phyloP scores from a whole-genome alignment of 1,140 invertebrate species.

The Solenopsis invicta region DNA sequence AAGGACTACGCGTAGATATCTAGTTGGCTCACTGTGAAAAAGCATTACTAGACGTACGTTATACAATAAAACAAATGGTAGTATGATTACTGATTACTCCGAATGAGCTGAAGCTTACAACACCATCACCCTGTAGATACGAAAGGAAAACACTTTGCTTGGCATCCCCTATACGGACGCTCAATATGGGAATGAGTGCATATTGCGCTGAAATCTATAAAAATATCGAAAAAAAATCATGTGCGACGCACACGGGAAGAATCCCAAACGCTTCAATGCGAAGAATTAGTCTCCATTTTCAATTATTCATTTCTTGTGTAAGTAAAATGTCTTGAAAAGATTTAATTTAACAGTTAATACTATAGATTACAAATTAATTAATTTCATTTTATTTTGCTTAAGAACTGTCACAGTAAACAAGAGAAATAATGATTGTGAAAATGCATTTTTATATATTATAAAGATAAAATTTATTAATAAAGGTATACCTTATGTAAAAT shows the following conservation, averaged over 20 bases:
- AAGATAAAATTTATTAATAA: slow-evolving; percentile 6
- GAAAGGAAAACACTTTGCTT: slow-evolving; percentile 48
- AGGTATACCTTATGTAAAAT: not conserved
- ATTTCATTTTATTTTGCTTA: not conserved
- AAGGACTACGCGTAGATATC: slow-evolving; percentile 63
- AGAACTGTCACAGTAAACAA: not conserved
- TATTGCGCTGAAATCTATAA: not conserved
- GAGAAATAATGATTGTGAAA: not conserved
- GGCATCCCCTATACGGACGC: slow-evolving; percentile 13
- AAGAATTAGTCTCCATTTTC: not conserved
- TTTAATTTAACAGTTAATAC: not conserved
- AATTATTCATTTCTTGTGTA: not conserved
- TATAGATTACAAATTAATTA: slow-evolving; percentile 6
- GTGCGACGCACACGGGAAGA: not conserved
- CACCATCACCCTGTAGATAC: slow-evolving; percentile 72
- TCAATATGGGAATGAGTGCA: slow-evolving; percentile 23
- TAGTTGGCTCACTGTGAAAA: slow-evolving; percentile 81
- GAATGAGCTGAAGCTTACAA: slow-evolving; percentile 75
- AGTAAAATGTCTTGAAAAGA: not conserved
- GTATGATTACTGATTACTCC: slow-evolving; percentile 71
- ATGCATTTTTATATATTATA: not conserved
- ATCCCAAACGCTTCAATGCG: not conserved
- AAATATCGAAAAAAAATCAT: slow-evolving; percentile 24
- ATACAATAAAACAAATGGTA: slow-evolving; percentile 71
- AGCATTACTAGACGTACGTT: slow-evolving; percentile 79